Base-by-base conservation (phyloP, 2,888 invertebrate genomes). In the Argyresthia goedartella region DNA sequence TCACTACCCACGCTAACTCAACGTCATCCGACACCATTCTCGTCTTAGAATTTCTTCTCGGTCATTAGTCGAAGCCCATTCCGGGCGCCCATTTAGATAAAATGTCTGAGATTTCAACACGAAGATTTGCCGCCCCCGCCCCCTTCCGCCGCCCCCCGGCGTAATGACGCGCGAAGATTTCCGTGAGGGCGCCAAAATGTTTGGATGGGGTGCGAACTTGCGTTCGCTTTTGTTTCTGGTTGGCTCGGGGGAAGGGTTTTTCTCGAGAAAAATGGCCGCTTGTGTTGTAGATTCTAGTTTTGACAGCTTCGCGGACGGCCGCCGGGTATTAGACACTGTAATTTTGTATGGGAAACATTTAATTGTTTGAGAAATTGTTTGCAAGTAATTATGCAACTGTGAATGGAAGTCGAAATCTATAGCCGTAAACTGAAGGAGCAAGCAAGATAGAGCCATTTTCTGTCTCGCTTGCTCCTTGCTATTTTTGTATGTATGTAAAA, bases 81-180 rank as follows among this genome's bases (percentile, higher is more conserved):
- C 70, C 76, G 76, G 25, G 72, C 76, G 79, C 82, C 85, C 85
- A 85, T 86, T 86, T 84, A 86, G 85, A 86, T 86, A 85, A 85
- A 86, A 86, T 77, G 85, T 81, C 82, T 78, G 75, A 86, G 85
- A 86, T 86, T 85, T 84, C 79, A n/a, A 6, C 39, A 14, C 16
- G 36, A 49, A 50, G 50, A 50, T 41, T 25, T 61, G 59, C 57
- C 48, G 53, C 47, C 50, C 54, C 53, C 36, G 47, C 44, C 48
- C 8, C 54, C 56, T 53, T 55, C 52, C 42, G 44, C 39, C 50
- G 49, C 42, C 48, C n/a, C 54, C 53, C 50, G 51, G 71, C 70
- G 84, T 86, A 85, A 86, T 86, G 85, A 84, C 73, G 77, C 84
- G 85, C 80, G 82, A 84, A 85, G 84, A 84, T 84, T 84, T 84